Conservation (phyloP, 2,113 vertebrate species). For the Pleuronectes platessa region DNA sequence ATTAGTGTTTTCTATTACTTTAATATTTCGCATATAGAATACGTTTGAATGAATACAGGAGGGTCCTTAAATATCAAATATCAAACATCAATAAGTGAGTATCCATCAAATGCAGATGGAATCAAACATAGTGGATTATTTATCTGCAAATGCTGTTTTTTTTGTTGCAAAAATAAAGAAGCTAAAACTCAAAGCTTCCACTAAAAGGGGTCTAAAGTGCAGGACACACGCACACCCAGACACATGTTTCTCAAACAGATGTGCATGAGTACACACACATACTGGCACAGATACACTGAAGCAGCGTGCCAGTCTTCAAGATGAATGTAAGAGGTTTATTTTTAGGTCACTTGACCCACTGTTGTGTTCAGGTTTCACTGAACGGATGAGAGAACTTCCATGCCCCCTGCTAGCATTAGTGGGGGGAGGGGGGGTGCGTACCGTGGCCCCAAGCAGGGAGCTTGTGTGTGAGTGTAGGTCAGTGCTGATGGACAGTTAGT, state of each 20-base stretch:
- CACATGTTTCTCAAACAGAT: neutral
- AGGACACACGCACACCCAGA: constrained; percentile 33
- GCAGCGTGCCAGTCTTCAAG: constrained; percentile 63
- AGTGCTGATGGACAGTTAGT: constrained; percentile 30
- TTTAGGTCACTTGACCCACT: constrained; percentile 71
- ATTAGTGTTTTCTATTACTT: neutral
- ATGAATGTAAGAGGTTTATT: constrained; percentile 74
- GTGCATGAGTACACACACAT: constrained; percentile 6
- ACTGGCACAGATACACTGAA: constrained; percentile 38
- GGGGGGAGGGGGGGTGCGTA: constrained; percentile 46
- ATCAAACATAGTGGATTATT: constrained; percentile 50
- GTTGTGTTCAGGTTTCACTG: constrained; percentile 72
- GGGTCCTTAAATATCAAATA: neutral
- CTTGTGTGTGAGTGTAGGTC: constrained; percentile 67
- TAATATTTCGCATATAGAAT: neutral
- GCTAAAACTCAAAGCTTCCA: constrained; percentile 29
- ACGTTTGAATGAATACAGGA: constrained; percentile 5
- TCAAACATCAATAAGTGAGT: neutral
- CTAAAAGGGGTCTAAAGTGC: constrained; percentile 58
- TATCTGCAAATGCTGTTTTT: constrained; percentile 45
- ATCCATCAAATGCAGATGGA: constrained; percentile 40
- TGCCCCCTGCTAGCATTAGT: constrained; percentile 54
- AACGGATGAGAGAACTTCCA: constrained; percentile 73
- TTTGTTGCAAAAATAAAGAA: constrained; percentile 18
- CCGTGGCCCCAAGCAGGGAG: constrained; percentile 51